Evolutionary conservation across 1,140 invertebrate genomes (phyloP), one percentile per base, ranked within the genome.

Genomic region (Mamestra configurata): DNA sequence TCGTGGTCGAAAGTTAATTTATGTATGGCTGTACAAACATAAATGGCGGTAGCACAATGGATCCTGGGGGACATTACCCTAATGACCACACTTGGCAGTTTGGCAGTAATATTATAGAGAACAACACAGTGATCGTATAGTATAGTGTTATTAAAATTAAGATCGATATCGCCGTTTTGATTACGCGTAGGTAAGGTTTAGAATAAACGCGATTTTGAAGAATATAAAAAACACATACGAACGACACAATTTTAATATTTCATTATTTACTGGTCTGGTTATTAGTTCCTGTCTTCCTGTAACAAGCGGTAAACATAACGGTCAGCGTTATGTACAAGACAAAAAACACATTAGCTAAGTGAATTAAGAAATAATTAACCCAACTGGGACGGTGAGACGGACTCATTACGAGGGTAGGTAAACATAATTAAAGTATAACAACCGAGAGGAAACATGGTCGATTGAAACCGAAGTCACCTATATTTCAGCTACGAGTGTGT

Each of bases 341-440:
- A 35, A 5, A 27, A 51, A 27, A 51, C 49, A 72, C 49, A 72
- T 73, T 73, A 73, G 31, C 18, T 73, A 57, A 73, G 49, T 27
- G 71, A 55, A 55, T 73, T 24, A 73, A 55, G 20, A 73, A 73
- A 73, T 73, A 73, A 73, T 73, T 73, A 57, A 57, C 35, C 49
- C 49, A 73, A 55, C 27, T 73, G 24, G 35, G 49, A 35, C 46
- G 31, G 68, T 46, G 51, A 73, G 53, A 73, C 24, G 27, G 68
- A 73, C 53, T 35, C 71, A 73, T 57, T 57, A 73, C 22, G 20
- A 37, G 20, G 31, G 37, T 24, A 46, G 31, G 27, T 35, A 55
- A 55, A 57, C 35, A 55, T 40, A 73, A 57, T 73, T 72, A 72
- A 72, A 72, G 13, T 43, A 49, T 68, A 18, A 35, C 27, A 53